These are phyloP conservation scores for Trematocara stigmaticum DNA, from an alignment of 2,113 vertebrate genomes.

Conservation along the genomic window DNA sequence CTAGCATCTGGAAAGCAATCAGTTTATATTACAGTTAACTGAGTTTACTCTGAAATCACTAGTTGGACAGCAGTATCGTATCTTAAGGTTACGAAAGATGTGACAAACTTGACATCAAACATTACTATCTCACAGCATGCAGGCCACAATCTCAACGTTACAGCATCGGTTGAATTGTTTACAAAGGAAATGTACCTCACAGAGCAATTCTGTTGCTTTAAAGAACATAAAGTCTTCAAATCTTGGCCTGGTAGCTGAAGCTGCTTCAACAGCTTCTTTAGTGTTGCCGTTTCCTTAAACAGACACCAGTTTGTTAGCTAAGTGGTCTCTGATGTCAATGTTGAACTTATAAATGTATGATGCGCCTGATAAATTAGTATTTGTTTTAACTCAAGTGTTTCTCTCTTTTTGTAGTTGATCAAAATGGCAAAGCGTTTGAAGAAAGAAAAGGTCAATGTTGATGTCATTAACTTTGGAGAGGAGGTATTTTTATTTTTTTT, in stretches of 20 bases:
- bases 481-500: slow-evolving; percentile 75
- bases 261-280: background rate
- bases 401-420: slow-evolving; percentile 75
- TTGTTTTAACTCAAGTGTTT: background rate
- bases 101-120: background rate
- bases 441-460: slow-evolving; percentile 96
- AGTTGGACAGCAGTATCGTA: background rate
- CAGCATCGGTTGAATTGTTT: background rate
- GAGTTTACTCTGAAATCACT: background rate
- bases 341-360: background rate
- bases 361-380: background rate
- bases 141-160: background rate
- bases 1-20: background rate
- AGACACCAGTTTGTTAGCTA: background rate
- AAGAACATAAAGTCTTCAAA: background rate
- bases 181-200: background rate
- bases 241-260: background rate
- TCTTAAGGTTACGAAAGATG: background rate
- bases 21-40: background rate
- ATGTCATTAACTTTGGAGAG: slow-evolving; percentile 95
- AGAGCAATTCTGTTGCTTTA: background rate
- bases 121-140: background rate
- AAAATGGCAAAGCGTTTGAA: slow-evolving; percentile 95
- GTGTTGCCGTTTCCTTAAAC: background rate
- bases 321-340: background rate